Evolutionary conservation across 2,797 vertebrate species (phyloP), one percentile per base, ranked within the genome.

Genomic region (Prunella strophiata): DNA sequence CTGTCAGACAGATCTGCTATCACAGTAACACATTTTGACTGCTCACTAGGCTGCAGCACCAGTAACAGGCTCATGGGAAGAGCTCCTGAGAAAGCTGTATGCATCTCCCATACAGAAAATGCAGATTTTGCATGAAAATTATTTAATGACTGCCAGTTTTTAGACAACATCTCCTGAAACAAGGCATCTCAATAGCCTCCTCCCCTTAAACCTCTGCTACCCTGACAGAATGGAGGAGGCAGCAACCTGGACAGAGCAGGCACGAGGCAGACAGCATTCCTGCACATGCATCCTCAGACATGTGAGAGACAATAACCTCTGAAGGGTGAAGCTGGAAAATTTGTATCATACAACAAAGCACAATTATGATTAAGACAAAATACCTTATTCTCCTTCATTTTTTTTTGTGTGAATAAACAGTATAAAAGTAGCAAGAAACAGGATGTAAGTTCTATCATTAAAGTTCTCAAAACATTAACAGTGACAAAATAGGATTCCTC

Each of bases 101-200:
- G 0, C 8, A 48, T 16, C 51, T 57, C 34, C 38, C 3, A 5
- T 2, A 40, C 1, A 87, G n/a, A 82, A 72, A 7, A 59, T 11
- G 8, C 4, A 62, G 1, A 0, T 48, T 83, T 86, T 70, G 26
- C 48, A 30, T 12, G 3, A 42, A 75, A 72, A 30, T 36, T 42
- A 21, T 58, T 58, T 87, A 66, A 52, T 27, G 13, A 55, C 15
- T 30, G 40, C 3, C 26, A 72, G 11, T 3, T 47, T 75, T 84
- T 61, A 91, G 26, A 62, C 32, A 75, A 66, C 12, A 5, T 32
- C 7, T 73, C 6, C 43, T 4, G 12, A 87, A 26, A 62, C 7
- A 51, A 50, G n/a, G 5, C 9, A 76, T 20, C 18, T n/a, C 63
- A 58, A 15, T 9, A 36, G 2, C 22, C 47, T 74, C 59, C 34